Percentiles rank a stretch among this genome's conserved stretches.
Evolutionary conservation across 2,888 invertebrate genomes (phyloP).

Genomic region (Eudemis profundana): DNA sequence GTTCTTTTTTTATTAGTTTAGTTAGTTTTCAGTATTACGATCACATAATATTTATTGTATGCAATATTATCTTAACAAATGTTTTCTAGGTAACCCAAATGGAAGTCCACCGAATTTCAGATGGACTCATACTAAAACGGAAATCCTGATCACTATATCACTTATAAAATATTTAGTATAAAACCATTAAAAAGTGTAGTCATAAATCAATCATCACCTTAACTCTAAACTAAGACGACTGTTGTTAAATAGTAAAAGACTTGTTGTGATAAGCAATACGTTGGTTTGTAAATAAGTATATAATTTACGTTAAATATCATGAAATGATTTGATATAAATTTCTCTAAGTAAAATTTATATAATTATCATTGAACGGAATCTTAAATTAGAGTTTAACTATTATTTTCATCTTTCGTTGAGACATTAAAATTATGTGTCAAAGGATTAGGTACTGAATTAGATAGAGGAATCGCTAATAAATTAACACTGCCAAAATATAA

Average conservation of each 20-base stretch:
- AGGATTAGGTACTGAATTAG: slow-evolving; percentile 40
- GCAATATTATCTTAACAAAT: slow-evolving; percentile 70
- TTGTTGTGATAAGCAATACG: slow-evolving; percentile 80
- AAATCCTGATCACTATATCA: slow-evolving; percentile 68
- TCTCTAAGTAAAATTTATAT: slow-evolving; percentile 22
- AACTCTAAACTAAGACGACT: slow-evolving; percentile 69
- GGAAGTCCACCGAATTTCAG: slow-evolving; percentile 79
- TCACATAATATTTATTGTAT: slow-evolving; percentile 20
- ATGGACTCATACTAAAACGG: slow-evolving; percentile 75
- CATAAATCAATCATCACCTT: slow-evolving; percentile 38
- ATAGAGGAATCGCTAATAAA: slow-evolving; percentile 57
- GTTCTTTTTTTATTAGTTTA: slow-evolving; percentile 61
- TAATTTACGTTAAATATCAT: slow-evolving; percentile 65
- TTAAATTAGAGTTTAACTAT: slow-evolving; percentile 20
- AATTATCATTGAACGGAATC: slow-evolving; percentile 29
- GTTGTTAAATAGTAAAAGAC: slow-evolving; percentile 75
- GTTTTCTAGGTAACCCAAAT: slow-evolving; percentile 85
- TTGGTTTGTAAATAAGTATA: slow-evolving; percentile 72
- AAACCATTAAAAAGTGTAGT: slow-evolving; percentile 50
- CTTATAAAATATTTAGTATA: slow-evolving; percentile 61
- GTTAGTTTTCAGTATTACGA: slow-evolving; percentile 53
- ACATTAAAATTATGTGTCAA: slow-evolving; percentile 29
- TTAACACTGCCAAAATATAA: slow-evolving; percentile 81
- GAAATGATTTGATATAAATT: slow-evolving; percentile 57
- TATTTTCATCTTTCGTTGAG: slow-evolving; percentile 15